These are phyloP conservation scores for Aspidoscelis tigris DNA, from an alignment of 2,113 vertebrate species.

Conservation along the genomic window DNA sequence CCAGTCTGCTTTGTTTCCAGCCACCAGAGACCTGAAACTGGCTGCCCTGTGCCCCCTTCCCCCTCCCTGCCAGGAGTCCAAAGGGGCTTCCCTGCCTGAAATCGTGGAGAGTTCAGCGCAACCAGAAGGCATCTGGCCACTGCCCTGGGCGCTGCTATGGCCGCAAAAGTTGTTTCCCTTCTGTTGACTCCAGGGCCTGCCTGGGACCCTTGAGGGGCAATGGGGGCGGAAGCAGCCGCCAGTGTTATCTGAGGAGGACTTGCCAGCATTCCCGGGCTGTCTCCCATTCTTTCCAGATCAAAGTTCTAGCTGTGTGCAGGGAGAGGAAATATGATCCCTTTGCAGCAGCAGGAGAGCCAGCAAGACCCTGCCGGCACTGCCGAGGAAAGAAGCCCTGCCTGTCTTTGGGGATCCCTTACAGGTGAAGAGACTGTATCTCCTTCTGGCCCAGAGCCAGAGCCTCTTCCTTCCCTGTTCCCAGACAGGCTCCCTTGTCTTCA, in stretches of 20 bases:
- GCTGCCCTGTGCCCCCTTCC: too few relatives aligned
- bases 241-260: not conserved
- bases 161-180: constrained; percentile 15
- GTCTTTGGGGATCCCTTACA: constrained; percentile 25
- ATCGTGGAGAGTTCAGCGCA: not conserved
- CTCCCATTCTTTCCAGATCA: constrained; percentile 33
- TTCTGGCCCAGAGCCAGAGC: constrained; percentile 29
- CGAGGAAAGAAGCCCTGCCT: not conserved
- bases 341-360: not conserved
- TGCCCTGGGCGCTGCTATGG: constrained; percentile 2
- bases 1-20: too few relatives aligned
- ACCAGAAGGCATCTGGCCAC: not conserved
- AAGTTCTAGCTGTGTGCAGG: constrained; percentile 9
- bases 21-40: not conserved
- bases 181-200: not conserved
- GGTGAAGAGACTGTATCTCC: not conserved
- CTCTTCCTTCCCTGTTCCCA: constrained; percentile 36
- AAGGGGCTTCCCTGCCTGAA: not conserved
- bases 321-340: constrained; percentile 10
- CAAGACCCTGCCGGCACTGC: not conserved
- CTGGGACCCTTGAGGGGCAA: not conserved
- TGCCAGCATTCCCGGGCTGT: constrained; percentile 6
- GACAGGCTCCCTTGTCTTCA: not conserved
- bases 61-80: not conserved
- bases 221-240: not conserved